Evolutionary conservation across 2,113 vertebrate species (phyloP).

Genomic region (Salvator merianae): DNA sequence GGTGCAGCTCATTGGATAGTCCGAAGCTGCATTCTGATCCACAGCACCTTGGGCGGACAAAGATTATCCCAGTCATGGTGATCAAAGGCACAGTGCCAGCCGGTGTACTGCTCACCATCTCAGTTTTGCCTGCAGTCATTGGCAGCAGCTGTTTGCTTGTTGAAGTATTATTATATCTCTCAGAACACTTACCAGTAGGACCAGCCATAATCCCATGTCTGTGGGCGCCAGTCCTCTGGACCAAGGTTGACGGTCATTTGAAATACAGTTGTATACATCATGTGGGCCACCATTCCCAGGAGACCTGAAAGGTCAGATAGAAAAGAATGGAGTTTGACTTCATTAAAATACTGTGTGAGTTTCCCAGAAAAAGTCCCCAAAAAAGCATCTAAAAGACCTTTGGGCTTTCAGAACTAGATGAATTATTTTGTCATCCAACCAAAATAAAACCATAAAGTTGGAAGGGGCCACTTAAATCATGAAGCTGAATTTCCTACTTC

Average conservation of each 20-base stretch:
- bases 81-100: no score
- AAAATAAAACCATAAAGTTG: no score
- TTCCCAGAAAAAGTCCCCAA: not conserved
- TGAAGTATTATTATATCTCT: not conserved
- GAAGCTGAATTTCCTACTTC: no score
- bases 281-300: slow-evolving; percentile 96
- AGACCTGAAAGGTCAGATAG: slow-evolving; percentile 78
- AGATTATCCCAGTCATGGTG: no score
- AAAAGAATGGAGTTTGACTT: not conserved
- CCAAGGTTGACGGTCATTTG: slow-evolving; percentile 96
- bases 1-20: no score
- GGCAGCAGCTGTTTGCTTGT: not conserved
- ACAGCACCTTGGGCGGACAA: no score
- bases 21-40: no score
- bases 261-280: slow-evolving; percentile 99
- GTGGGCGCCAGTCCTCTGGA: slow-evolving; percentile 97
- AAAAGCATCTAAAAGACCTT: not conserved
- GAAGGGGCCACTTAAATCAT: no score
- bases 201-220: slow-evolving; percentile 98
- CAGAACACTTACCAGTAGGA: slow-evolving; percentile 88
- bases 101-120: no score
- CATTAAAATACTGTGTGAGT: not conserved
- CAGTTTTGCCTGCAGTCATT: no score
- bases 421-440: not conserved
- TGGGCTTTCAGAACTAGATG: not conserved